A percentile compares a stretch with the other conserved stretches of the same genome.
phyloP scores from a whole-genome alignment of 1,140 invertebrate genomes.

The Onthophagus taurus region DNA sequence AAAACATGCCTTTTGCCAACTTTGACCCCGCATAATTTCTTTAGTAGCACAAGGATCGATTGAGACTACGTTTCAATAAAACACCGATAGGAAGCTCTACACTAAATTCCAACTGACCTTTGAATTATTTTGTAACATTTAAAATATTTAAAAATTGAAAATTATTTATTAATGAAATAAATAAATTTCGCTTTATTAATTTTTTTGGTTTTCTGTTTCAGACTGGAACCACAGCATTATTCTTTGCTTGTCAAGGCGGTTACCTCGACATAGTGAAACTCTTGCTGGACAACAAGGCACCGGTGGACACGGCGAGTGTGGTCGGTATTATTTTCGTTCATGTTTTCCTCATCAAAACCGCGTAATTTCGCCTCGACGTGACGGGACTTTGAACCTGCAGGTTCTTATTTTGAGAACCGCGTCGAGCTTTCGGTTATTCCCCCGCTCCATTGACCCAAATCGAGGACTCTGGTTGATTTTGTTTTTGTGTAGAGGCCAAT shows the following conservation, averaged over 20 bases:
- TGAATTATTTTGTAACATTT: too few relatives aligned
- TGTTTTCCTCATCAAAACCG: neutral
- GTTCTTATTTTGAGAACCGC: slow-evolving; percentile 3
- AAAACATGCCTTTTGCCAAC: too few relatives aligned
- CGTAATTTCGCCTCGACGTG: neutral
- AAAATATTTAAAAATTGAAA: too few relatives aligned
- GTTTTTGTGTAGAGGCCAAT: too few relatives aligned
- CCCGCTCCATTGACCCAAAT: slow-evolving; percentile 12
- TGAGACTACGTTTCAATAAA: too few relatives aligned
- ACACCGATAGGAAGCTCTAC: too few relatives aligned
- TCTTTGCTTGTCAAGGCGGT: slow-evolving; percentile 86
- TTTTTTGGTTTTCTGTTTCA: too few relatives aligned
- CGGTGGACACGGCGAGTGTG: slow-evolving; percentile 69
- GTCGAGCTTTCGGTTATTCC: neutral
- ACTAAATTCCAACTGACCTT: too few relatives aligned
- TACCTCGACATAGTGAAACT: slow-evolving; percentile 71
- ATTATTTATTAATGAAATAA: too few relatives aligned
- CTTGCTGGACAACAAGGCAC: slow-evolving; percentile 66
- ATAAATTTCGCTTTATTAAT: too few relatives aligned
- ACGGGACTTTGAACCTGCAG: slow-evolving; percentile 11
- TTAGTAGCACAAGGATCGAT: too few relatives aligned
- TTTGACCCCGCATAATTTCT: too few relatives aligned
- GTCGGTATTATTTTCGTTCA: slow-evolving; percentile 44
- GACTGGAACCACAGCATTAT: slow-evolving; percentile 85
- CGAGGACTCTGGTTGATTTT: slow-evolving; percentile 5